Evolutionary conservation across 2,888 invertebrate genomes (phyloP).

Genomic region (Steromphala cineraria): DNA sequence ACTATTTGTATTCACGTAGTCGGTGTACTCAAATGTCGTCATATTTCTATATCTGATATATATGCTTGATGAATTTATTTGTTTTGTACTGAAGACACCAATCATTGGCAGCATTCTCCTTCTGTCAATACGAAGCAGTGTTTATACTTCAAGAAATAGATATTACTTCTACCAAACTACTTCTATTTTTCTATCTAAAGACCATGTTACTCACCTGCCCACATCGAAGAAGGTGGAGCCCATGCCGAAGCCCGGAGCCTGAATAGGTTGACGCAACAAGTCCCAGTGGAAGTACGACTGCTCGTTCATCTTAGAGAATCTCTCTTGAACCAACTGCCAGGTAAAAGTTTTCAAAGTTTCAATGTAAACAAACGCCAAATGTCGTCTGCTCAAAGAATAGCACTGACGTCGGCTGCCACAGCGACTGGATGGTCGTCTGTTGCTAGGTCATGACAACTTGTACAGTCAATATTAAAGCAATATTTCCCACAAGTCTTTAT

Average conservation of each 20-base stretch:
- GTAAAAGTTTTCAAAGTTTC: background rate
- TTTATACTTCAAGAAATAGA: no score
- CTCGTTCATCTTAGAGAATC: conserved; percentile 58
- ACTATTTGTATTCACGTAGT: no score
- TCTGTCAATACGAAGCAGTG: no score
- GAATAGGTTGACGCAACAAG: conserved; percentile 63
- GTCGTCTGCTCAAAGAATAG: background rate
- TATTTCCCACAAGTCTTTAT: background rate
- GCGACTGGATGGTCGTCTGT: background rate
- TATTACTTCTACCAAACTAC: no score
- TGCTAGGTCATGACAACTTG: background rate
- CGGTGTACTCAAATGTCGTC: no score
- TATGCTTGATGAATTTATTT: no score
- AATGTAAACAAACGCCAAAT: background rate
- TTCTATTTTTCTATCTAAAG: background rate
- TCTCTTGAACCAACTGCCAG: background rate
- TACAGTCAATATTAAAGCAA: background rate
- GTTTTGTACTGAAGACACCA: no score
- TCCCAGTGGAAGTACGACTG: conserved; percentile 70
- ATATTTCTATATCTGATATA: no score
- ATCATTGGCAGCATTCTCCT: no score
- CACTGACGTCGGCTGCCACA: background rate
- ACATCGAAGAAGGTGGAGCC: conserved; percentile 66
- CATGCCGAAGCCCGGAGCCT: conserved; percentile 65
- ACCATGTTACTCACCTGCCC: conserved; percentile 51